Conservation (phyloP, 1,140 invertebrate species). For the Bursaphelenchus mucronatus region DNA sequence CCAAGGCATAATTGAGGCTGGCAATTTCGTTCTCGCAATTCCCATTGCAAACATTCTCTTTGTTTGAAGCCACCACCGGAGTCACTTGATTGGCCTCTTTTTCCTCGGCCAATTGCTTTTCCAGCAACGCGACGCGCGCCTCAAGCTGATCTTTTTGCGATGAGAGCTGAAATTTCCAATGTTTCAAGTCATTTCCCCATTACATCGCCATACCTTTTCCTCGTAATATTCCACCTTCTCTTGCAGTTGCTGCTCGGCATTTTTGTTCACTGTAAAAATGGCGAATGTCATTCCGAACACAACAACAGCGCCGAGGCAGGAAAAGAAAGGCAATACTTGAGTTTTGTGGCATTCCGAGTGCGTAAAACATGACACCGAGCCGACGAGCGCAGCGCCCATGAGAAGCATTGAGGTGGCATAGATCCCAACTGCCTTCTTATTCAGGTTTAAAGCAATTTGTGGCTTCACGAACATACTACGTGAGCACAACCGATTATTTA, state of each 20-base stretch:
- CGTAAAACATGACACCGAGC: conserved; percentile 14
- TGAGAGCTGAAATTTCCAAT: neutral
- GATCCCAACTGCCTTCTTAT: neutral
- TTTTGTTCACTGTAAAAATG: conserved; percentile 20
- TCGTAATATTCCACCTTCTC: conserved; percentile 9
- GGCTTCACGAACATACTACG: no score
- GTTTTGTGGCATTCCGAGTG: conserved; percentile 3
- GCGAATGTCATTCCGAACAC: conserved; percentile 5
- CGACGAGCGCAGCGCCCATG: neutral
- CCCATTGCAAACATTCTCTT: conserved; percentile 14
- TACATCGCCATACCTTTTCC: neutral
- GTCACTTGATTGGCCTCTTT: conserved; percentile 7
- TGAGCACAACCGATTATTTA: no score
- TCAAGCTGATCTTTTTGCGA: conserved; percentile 5
- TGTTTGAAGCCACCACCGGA: neutral
- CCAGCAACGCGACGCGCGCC: neutral
- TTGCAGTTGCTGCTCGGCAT: conserved; percentile 8
- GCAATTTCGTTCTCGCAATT: neutral
- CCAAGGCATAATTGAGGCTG: no score
- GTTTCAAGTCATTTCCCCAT: no score
- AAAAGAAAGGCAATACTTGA: conserved; percentile 11
- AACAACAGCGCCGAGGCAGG: conserved; percentile 12
- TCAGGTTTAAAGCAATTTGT: no score
- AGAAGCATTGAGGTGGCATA: conserved; percentile 4
- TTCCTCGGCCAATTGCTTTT: conserved; percentile 15